Evolutionary conservation across 2,888 invertebrate species (phyloP).

Genomic region (Dendrolimus pini): DNA sequence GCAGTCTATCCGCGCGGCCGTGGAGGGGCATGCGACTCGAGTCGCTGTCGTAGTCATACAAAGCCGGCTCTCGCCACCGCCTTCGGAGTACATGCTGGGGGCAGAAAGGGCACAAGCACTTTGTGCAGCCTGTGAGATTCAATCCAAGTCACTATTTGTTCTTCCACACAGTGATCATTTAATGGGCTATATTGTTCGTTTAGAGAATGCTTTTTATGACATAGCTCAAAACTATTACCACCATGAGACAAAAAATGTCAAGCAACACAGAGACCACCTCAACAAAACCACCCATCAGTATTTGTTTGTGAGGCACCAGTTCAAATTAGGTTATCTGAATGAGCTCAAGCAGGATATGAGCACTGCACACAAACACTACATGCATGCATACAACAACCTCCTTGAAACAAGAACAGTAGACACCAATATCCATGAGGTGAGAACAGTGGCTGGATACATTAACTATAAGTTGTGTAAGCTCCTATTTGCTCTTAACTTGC

Average conservation of each 20-base stretch:
- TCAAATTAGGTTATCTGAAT: constrained; percentile 96
- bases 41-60: constrained; percentile 95
- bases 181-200: constrained; percentile 82
- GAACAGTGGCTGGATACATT: constrained; percentile 95
- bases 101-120: constrained; percentile 94
- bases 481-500: constrained; percentile 91
- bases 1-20: constrained; percentile 85
- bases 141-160: constrained; percentile 94
- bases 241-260: constrained; percentile 89
- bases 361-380: constrained; percentile 90
- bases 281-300: constrained; percentile 94
- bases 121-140: constrained; percentile 93
- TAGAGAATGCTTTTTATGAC: constrained; percentile 96
- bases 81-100: constrained; percentile 89
- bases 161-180: constrained; percentile 94
- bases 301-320: constrained; percentile 95
- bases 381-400: constrained; percentile 93
- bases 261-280: constrained; percentile 92
- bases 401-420: constrained; percentile 93
- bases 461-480: constrained; percentile 97
- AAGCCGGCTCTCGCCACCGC: constrained; percentile 85
- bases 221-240: constrained; percentile 95
- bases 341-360: constrained; percentile 94
- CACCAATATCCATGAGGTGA: constrained; percentile 94
- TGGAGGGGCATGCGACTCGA: constrained; percentile 84